Base-by-base conservation (phyloP, 2,888 invertebrate genomes). In the Poecilobothrus nobilitatus region DNA sequence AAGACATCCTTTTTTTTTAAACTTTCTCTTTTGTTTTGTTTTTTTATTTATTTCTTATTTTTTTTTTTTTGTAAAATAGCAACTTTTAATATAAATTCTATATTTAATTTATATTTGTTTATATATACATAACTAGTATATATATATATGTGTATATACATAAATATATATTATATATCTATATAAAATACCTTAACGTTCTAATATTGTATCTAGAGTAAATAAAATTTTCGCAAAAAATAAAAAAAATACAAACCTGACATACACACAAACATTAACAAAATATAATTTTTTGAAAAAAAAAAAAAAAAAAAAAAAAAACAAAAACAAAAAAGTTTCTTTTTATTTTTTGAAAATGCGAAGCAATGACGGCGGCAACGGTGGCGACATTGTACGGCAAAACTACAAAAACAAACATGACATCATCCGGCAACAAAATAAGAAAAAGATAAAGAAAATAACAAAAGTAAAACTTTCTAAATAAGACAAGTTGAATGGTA, bases 331-430 rank as follows among this genome's bases (percentile, higher is more conserved):
- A 27, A n/a, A n/a, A n/a, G n/a, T n/a, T n/a, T n/a, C n/a, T 37
- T 37, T 37, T 37, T 37, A 5, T 37, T 37, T 37, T 37, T 37
- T 37, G 8, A 37, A 37, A 12, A 10, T 37, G 10, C 12, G 8
- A 9, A 6, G 18, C 53, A n/a, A n/a, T 18, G 53, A n/a, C 18
- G 53, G 53, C 53, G 53, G 53, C 53, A 53, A 53, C 53, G 53
- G 53, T 53, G 53, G 53, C 53, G 53, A 53, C 53, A 53, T 6
- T 15, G 18, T 27, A 53, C n/a, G 53, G 18, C 53, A 18, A 15
- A 53, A n/a, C 53, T 53, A 53, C 53, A 53, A 53, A 53, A 53
- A 53, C n/a, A 53, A 53, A 53, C 18, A 53, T 53, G 15, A 53
- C 53, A 53, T 53, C 53, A 53, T 53, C 18, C 53, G 53, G 18